These are phyloP conservation scores for Cherax quadricarinatus DNA, from an alignment of 1,140 invertebrate species.

Conservation along the genomic window DNA sequence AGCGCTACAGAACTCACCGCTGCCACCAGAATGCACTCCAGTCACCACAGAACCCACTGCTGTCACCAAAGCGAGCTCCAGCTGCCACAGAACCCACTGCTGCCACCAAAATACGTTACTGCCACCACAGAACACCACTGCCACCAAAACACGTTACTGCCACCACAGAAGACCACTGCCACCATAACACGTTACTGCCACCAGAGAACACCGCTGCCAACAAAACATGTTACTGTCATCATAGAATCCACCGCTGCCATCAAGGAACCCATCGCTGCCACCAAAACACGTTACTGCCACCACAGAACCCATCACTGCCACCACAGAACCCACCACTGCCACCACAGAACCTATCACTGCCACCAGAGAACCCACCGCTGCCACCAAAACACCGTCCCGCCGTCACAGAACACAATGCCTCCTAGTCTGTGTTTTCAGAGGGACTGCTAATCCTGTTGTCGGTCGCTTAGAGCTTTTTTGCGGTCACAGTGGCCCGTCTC, in stretches of 20 bases:
- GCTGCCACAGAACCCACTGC: no score
- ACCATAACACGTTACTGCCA: no score
- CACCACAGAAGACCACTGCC: no score
- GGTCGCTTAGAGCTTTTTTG: background rate
- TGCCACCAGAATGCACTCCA: background rate
- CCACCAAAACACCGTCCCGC: background rate
- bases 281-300: background rate
- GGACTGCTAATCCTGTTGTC: background rate
- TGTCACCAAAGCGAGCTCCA: no score
- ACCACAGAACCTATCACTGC: background rate
- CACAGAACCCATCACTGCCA: background rate
- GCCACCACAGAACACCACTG: background rate
- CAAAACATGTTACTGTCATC: no score
- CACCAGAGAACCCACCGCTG: background rate
- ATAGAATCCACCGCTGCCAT: no score
- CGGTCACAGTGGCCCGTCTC: background rate
- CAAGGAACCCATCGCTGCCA: background rate
- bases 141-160: no score
- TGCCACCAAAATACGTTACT: background rate
- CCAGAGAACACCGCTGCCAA: no score
- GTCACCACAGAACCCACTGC: no score
- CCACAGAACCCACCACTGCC: background rate
- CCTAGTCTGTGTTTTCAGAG: background rate
- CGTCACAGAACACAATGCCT: background rate
- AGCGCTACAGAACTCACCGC: background rate